phyloP scores from a whole-genome alignment of 2,888 invertebrate species.

The Pemphredon lugubris region DNA sequence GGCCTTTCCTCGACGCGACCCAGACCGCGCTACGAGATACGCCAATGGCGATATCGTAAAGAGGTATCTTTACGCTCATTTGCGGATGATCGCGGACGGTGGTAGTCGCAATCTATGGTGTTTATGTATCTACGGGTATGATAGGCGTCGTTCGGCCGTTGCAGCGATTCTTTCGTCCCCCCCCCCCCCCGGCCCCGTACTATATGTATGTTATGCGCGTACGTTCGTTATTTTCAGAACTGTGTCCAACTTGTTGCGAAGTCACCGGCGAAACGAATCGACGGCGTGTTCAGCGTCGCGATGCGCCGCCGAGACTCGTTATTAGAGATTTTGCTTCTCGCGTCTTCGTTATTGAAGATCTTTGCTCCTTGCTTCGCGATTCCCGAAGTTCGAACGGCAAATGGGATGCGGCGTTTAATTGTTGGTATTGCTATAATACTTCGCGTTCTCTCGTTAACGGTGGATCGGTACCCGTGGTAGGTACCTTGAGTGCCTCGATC shows the following conservation, averaged over 20 bases:
- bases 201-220: too few species aligned
- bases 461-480: too few species aligned
- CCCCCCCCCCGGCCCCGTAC: constrained; percentile 6
- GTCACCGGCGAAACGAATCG: constrained; percentile 9
- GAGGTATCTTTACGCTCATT: constrained; percentile 63
- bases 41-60: constrained; percentile 61
- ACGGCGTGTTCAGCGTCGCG: constrained; percentile 24
- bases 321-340: too few species aligned
- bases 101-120: constrained; percentile 46
- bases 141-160: constrained; percentile 37
- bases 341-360: too few species aligned
- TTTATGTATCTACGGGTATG: constrained; percentile 55
- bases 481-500: too few species aligned
- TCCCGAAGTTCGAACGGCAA: too few species aligned
- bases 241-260: constrained; percentile 19
- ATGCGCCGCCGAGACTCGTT: too few species aligned
- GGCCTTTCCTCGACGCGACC: constrained; percentile 23
- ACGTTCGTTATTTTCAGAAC: constrained; percentile 51
- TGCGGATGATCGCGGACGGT: constrained; percentile 42
- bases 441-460: too few species aligned
- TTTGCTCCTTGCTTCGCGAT: too few species aligned
- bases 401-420: too few species aligned
- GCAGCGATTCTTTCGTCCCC: constrained; percentile 28
- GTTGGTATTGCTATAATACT: too few species aligned
- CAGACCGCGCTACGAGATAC: constrained; percentile 38